A percentile compares a stretch with the other conserved stretches of the same genome.
Evolutionary conservation across 2,113 vertebrate genomes (phyloP).

Genomic region (Globicephala melas): DNA sequence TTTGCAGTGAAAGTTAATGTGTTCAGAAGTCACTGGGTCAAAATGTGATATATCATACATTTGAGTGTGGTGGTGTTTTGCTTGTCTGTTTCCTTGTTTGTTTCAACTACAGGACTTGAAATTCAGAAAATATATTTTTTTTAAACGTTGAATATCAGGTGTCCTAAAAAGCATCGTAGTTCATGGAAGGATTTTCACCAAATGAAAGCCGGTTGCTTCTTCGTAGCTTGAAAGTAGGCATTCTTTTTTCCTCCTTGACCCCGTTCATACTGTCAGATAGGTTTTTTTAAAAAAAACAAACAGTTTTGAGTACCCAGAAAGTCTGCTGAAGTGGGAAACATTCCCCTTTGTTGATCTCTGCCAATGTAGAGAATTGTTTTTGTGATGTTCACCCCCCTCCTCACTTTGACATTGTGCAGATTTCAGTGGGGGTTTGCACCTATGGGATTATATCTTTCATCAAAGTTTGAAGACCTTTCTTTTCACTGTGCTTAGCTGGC

Average conservation of each 20-base stretch:
- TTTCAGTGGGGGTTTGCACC: not conserved
- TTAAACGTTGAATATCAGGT: not conserved
- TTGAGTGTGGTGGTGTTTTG: not conserved
- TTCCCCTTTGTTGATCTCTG: not conserved
- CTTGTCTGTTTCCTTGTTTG: not conserved
- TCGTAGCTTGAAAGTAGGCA: not conserved
- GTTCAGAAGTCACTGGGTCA: not conserved
- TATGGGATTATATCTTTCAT: not conserved
- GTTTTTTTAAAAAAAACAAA: not conserved
- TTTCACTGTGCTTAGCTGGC: not conserved
- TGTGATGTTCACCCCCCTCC: not conserved
- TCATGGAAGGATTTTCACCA: not conserved
- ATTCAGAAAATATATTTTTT: not conserved
- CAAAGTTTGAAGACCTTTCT: not conserved
- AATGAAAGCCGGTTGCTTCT: not conserved
- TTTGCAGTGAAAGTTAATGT: not conserved
- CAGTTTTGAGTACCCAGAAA: not conserved
- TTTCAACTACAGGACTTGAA: not conserved
- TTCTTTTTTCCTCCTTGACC: not conserved
- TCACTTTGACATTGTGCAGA: not conserved
- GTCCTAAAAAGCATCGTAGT: not conserved
- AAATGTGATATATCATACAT: not conserved
- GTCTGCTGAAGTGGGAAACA: not conserved
- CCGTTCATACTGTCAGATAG: not conserved
- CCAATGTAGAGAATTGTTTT: not conserved